These are phyloP conservation scores for Elanus axillaris DNA, from an alignment of 2,113 vertebrate genomes.

Conservation along the genomic window DNA sequence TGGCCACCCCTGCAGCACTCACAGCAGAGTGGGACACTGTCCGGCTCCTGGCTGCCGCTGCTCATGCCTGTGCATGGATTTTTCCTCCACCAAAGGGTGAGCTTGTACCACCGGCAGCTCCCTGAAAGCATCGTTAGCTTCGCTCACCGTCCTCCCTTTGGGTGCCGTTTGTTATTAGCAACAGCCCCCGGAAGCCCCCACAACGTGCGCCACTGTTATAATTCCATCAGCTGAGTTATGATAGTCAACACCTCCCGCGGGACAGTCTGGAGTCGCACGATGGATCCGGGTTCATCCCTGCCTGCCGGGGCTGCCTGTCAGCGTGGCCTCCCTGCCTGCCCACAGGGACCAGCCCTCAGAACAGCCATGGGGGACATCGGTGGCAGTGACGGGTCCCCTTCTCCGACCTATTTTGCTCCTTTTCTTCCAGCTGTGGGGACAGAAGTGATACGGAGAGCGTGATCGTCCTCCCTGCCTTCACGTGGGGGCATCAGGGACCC, in stretches of 20 bases:
- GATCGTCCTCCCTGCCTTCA: not conserved
- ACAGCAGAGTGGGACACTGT: not conserved
- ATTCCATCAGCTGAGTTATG: not conserved
- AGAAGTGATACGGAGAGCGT: rapidly evolving
- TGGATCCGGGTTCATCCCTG: not conserved
- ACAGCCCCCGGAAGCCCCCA: not conserved
- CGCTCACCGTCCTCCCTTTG: rapidly evolving
- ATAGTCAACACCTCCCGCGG: rapidly evolving
- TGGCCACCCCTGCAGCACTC: not conserved
- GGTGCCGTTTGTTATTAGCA: not conserved
- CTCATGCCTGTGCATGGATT: not conserved
- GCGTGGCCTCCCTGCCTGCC: rapidly evolving
- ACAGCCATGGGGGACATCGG: not conserved
- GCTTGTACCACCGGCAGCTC: rapidly evolving
- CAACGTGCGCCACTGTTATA: rapidly evolving
- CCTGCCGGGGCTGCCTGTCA: not conserved
- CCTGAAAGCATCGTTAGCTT: not conserved
- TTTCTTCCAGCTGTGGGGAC: not conserved
- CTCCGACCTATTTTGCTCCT: not conserved
- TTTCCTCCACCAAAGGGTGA: not conserved
- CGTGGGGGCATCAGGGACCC: not conserved
- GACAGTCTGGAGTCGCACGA: not conserved
- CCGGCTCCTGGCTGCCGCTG: not conserved
- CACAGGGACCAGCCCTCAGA: not conserved
- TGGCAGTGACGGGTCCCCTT: not conserved